phyloP scores from a whole-genome alignment of 2,113 vertebrate species.

The Andinoacara biseriatus region DNA sequence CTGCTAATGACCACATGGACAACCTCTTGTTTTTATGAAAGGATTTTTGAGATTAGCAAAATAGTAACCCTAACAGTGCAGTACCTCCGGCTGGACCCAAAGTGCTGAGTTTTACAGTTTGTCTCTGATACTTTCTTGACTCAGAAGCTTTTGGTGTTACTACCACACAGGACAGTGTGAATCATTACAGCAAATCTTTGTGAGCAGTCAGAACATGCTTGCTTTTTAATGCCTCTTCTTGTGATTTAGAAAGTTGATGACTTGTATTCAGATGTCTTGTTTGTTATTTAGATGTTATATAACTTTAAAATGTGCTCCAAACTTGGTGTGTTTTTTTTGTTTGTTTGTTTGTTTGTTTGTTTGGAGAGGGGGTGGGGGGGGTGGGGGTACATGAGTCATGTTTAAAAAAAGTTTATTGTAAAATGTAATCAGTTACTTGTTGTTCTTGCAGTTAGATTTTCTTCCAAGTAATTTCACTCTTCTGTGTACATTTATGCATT shows the following conservation, averaged over 20 bases:
- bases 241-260: neutral
- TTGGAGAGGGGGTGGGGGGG: neutral
- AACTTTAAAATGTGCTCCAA: neutral
- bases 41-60: neutral
- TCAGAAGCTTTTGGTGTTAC: slow-evolving; percentile 41
- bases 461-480: neutral
- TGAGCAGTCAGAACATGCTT: slow-evolving; percentile 44
- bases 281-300: slow-evolving; percentile 23
- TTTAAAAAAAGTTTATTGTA: neutral
- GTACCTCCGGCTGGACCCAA: neutral
- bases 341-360: neutral
- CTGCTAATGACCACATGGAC: slow-evolving; percentile 19
- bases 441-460: neutral
- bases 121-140: slow-evolving; percentile 36
- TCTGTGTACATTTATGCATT: neutral
- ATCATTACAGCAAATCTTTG: slow-evolving; percentile 56
- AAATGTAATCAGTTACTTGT: neutral
- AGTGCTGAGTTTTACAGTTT: slow-evolving; percentile 36
- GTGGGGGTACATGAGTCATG: neutral
- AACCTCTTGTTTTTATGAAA: neutral
- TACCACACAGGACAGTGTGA: slow-evolving; percentile 44
- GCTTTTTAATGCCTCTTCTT: neutral
- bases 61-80: neutral
- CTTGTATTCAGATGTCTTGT: neutral
- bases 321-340: neutral